These are phyloP conservation scores for Trematomus loennbergii DNA, from an alignment of 2,113 vertebrate genomes.

Conservation along the genomic window DNA sequence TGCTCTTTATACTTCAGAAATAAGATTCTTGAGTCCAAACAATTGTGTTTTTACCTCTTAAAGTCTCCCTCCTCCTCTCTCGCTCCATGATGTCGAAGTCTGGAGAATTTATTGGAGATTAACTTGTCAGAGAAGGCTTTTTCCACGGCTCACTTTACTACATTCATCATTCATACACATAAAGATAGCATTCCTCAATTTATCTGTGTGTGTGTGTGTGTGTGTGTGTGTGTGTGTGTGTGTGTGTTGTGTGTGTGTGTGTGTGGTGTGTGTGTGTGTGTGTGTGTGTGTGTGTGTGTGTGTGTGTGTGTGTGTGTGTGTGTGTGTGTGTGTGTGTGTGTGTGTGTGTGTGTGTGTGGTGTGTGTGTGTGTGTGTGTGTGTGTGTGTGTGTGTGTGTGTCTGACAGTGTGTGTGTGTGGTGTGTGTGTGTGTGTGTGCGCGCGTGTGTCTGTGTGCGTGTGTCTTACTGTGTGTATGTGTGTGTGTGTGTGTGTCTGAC, in stretches of 20 bases:
- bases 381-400: conserved; percentile 10
- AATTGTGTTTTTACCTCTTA: conserved; percentile 12
- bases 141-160: conserved; percentile 71
- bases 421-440: not conserved
- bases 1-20: conserved; percentile 9
- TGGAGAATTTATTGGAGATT: conserved; percentile 75
- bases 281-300: not conserved
- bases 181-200: conserved; percentile 78
- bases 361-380: conserved; percentile 2
- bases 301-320: not conserved
- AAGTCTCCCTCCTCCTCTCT: not conserved
- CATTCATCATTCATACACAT: conserved; percentile 72
- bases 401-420: no score
- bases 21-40: conserved; percentile 24
- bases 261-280: conserved; percentile 12
- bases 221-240: conserved; percentile 36
- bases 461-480: no score
- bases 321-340: conserved; percentile 33
- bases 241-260: conserved; percentile 23
- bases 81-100: conserved; percentile 47
- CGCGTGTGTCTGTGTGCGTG: no score
- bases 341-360: conserved; percentile 16
- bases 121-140: conserved; percentile 72
- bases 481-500: no score
- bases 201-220: conserved; percentile 63